A percentile compares a stretch with the other conserved stretches of the same genome.
These are phyloP conservation scores for Cynaeus angustus DNA, from an alignment of 2,888 invertebrate genomes.

Conservation along the genomic window DNA sequence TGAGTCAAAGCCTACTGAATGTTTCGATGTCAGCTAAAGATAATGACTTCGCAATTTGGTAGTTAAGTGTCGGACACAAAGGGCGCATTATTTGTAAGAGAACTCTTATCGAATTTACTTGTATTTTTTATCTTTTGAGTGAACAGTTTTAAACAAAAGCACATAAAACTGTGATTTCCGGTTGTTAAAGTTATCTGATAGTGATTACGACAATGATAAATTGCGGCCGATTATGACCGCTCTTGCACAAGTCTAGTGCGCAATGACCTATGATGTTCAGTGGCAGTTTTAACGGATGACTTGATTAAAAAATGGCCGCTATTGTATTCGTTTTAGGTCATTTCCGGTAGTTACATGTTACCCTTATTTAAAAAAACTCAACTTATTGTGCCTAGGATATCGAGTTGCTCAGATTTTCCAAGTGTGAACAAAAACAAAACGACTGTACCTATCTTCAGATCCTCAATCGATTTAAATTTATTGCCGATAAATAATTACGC, in stretches of 20 bases:
- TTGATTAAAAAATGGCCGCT: conserved; percentile 49
- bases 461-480: conserved; percentile 39
- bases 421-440: too few relatives aligned
- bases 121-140: conserved; percentile 6
- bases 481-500: conserved; percentile 44
- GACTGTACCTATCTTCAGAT: too few relatives aligned
- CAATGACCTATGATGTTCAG: conserved; percentile 51
- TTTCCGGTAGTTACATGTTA: conserved; percentile 42
- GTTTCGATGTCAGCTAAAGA: conserved; percentile 64
- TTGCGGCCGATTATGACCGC: conserved; percentile 47
- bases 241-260: conserved; percentile 48
- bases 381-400: too few relatives aligned
- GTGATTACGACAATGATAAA: conserved; percentile 51
- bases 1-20: conserved; percentile 57
- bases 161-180: conserved; percentile 50
- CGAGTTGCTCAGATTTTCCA: too few relatives aligned
- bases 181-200: conserved; percentile 46
- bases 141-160: conserved; percentile 49
- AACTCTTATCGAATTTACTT: conserved; percentile 8
- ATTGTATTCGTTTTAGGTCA: conserved; percentile 46
- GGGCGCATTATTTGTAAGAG: conserved; percentile 24
- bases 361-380: conserved; percentile 13
- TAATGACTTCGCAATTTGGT: conserved; percentile 64
- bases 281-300: conserved; percentile 52
- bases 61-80: conserved; percentile 29